Conservation (phyloP, 2,797 vertebrate species). For the Fringilla coelebs region DNA sequence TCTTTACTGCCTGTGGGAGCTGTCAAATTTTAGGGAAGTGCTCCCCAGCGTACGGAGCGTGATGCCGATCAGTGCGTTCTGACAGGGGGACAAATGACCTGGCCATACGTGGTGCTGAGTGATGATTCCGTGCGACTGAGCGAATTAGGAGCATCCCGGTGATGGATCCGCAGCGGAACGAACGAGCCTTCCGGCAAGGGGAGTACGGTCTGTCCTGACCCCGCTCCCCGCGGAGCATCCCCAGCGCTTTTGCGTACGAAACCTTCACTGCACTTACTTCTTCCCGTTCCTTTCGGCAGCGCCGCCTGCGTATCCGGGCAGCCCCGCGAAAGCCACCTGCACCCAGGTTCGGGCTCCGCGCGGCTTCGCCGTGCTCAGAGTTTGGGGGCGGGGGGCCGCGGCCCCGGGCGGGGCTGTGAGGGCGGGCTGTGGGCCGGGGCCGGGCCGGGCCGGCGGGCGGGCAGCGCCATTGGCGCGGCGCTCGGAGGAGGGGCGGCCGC, state of each 20-base stretch:
- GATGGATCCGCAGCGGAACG: neutral
- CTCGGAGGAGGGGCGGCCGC: conserved; percentile 41
- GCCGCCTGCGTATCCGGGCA: neutral
- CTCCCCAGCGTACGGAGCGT: neutral
- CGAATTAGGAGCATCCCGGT: neutral
- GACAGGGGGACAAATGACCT: neutral
- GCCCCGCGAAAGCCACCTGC: neutral
- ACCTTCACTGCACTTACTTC: neutral
- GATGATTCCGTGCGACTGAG: neutral
- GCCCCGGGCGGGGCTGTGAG: neutral
- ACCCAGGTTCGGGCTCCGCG: neutral
- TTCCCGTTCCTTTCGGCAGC: neutral
- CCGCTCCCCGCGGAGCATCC: neutral
- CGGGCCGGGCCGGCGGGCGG: neutral
- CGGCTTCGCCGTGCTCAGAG: neutral
- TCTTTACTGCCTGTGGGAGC: neutral
- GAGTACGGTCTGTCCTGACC: neutral
- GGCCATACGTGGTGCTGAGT: neutral
- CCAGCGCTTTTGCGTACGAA: neutral
- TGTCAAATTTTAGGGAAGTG: neutral
- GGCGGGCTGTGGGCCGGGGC: neutral
- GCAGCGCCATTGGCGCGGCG: neutral
- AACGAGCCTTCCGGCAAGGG: neutral
- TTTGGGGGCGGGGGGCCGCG: neutral
- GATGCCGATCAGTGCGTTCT: neutral